A percentile compares a stretch with the other conserved stretches of the same genome.
These are phyloP conservation scores for Tetraodon nigroviridis DNA, from an alignment of 2,113 vertebrate species.

Conservation along the genomic window DNA sequence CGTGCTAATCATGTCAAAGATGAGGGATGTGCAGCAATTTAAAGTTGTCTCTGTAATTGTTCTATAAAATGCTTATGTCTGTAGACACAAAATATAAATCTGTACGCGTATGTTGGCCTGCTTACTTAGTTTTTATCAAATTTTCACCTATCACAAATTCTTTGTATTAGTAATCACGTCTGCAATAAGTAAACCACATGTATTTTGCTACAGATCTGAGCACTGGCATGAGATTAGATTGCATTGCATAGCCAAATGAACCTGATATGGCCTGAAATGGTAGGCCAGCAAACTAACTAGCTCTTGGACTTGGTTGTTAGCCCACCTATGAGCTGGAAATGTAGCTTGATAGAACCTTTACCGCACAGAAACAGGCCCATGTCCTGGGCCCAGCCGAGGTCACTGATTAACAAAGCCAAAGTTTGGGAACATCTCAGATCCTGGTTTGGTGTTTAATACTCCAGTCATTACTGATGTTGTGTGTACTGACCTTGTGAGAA, in stretches of 20 bases:
- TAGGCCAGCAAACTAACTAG: constrained; percentile 39
- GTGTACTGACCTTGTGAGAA: constrained; percentile 20
- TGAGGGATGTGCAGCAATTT: too few species aligned
- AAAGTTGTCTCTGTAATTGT: too few species aligned
- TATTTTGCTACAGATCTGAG: constrained; percentile 17
- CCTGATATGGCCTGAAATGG: constrained; percentile 15
- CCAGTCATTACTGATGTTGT: constrained; percentile 20
- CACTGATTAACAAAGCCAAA: constrained; percentile 21
- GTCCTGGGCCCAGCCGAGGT: constrained; percentile 29
- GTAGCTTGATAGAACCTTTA: constrained; percentile 35
- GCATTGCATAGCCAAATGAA: constrained; percentile 37
- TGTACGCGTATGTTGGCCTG: not conserved
- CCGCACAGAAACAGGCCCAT: constrained; percentile 37
- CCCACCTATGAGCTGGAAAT: constrained; percentile 57
- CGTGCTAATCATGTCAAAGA: too few species aligned
- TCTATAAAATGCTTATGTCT: too few species aligned
- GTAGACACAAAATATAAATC: too few species aligned
- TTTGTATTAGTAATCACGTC: constrained; percentile 1
- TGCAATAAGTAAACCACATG: constrained; percentile 3
- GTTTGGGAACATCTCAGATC: constrained; percentile 28
- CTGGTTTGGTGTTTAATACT: constrained; percentile 25
- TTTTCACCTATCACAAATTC: not conserved
- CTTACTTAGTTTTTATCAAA: constrained; percentile 1
- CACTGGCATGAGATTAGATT: constrained; percentile 35
- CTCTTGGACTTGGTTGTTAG: constrained; percentile 46